Evolutionary conservation across 2,888 invertebrate species (phyloP).

Genomic region (Protodeltote pygarga): DNA sequence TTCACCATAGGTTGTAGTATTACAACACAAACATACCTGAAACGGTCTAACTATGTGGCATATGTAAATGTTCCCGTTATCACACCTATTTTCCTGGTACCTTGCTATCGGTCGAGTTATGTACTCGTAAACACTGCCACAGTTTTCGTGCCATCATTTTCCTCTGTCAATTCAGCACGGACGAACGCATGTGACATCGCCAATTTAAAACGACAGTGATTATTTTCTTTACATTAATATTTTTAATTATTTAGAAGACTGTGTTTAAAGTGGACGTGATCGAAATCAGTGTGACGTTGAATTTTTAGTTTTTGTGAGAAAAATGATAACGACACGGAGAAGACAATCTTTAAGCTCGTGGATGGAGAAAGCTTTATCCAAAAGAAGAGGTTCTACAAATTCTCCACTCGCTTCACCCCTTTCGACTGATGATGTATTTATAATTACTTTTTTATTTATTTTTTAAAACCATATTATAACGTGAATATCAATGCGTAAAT

Average conservation of each 20-base stretch:
- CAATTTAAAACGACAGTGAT: conserved; percentile 50
- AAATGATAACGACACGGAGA: conserved; percentile 51
- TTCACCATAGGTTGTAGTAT: conserved; percentile 15
- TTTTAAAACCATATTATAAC: conserved; percentile 1
- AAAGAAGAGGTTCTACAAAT: conserved; percentile 60
- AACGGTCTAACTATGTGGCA: conserved; percentile 23
- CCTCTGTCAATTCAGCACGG: conserved; percentile 73
- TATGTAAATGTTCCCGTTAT: conserved; percentile 69
- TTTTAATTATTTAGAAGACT: conserved; percentile 13
- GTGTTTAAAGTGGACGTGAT: conserved; percentile 10
- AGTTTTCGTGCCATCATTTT: conserved; percentile 77
- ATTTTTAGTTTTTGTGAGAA: conserved; percentile 28
- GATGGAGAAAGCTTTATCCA: conserved; percentile 66
- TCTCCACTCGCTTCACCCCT: conserved; percentile 53
- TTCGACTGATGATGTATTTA: conserved; percentile 32
- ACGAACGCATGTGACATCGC: conserved; percentile 66
- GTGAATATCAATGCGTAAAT: conserved; percentile 60
- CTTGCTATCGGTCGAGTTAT: conserved; percentile 67
- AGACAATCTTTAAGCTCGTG: conserved; percentile 65
- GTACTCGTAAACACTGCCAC: conserved; percentile 48
- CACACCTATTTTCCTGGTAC: conserved; percentile 76
- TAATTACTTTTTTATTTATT: conserved; percentile 11
- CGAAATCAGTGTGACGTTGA: conserved; percentile 16
- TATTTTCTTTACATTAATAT: conserved; percentile 35
- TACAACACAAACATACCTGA: conserved; percentile 14